Base-by-base conservation (phyloP, 2,888 invertebrate genomes). In the Calameuta idolon region DNA sequence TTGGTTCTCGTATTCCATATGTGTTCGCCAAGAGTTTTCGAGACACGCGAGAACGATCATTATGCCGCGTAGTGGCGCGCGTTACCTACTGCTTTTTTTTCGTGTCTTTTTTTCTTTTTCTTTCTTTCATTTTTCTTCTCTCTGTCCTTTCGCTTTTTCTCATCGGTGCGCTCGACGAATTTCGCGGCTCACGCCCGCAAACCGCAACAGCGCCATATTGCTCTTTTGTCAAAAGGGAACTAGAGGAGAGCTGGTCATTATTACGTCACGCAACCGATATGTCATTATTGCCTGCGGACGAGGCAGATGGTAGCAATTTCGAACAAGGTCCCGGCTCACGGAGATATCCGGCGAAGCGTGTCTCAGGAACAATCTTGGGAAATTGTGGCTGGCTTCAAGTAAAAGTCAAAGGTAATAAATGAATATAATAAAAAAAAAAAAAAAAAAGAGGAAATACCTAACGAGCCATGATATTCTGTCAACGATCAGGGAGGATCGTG, bases 181-280 rank as follows among this genome's bases (percentile, higher is more conserved):
- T 55, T 55, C 55, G 55, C 55, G 55, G 55, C 55, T 85, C 83
- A 82, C 82, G 85, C 82, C 86, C 88, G 87, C 87, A 85, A 89
- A 90, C 90, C 90, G 90, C 82, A 90, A 90, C 81, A 86, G 86
- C 88, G 85, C 85, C 89, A 90, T 88, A 85, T 85, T 83, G 89
- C 83, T 81, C 87, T 83, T 88, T 89, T 89, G 88, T 89, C 85
- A 83, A 80, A 78, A 76, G 33, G 81, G 83, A 71, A 71, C 71
- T 71, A 71, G 71, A 71, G 71, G 31, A 71, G 33, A 34, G 33
- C 71, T 71, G 71, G 71, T 71, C 34, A 71, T 71, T 71, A 71
- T 87, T 85, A 83, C 79, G 81, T 83, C 83, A 84, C 84, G 83
- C 85, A 81, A 85, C 80, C 74, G 82, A 76, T 83, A 81, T 83